Percentiles rank a stretch among this genome's conserved stretches.
These are phyloP conservation scores for Geotrupes spiniger DNA, from an alignment of 2,888 invertebrate species.

Conservation along the genomic window DNA sequence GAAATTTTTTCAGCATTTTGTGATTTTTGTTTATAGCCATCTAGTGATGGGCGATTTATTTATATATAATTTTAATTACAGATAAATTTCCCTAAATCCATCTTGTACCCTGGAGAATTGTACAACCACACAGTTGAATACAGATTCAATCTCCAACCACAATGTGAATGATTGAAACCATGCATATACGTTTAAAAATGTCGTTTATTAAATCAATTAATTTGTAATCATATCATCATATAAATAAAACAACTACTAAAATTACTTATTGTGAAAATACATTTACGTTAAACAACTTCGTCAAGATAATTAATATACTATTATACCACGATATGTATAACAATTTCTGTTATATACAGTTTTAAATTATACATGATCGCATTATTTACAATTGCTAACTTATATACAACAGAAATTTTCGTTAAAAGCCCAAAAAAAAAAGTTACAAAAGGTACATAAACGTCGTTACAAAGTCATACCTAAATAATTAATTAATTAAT, in stretches of 20 bases:
- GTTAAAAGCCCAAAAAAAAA: not conserved
- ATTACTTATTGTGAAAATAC: slow-evolving; percentile 20
- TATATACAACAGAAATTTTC: not conserved
- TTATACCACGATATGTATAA: slow-evolving; percentile 1
- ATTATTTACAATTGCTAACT: slow-evolving; percentile 1
- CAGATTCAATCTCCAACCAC: slow-evolving; percentile 35
- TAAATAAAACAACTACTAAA: slow-evolving; percentile 7
- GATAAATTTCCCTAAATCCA: slow-evolving; percentile 71
- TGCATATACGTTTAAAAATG: not conserved
- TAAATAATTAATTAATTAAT: too few species aligned
- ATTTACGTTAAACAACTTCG: slow-evolving; percentile 7
- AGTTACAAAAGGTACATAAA: too few species aligned
- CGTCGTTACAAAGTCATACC: too few species aligned
- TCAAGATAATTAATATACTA: not conserved
- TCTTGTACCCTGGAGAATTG: slow-evolving; percentile 68
- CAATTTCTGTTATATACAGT: slow-evolving; percentile 3
- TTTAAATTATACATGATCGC: slow-evolving; percentile 8
- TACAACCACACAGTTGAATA: slow-evolving; percentile 61
- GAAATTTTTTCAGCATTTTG: not conserved
- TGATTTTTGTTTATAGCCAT: too few species aligned
- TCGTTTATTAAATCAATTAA: slow-evolving; percentile 4
- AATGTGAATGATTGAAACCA: not conserved
- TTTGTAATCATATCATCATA: too few species aligned
- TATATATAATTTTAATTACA: too few species aligned
- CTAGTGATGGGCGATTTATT: too few species aligned